These are phyloP conservation scores for Argya squamiceps DNA, from an alignment of 2,797 vertebrate species.

Conservation along the genomic window DNA sequence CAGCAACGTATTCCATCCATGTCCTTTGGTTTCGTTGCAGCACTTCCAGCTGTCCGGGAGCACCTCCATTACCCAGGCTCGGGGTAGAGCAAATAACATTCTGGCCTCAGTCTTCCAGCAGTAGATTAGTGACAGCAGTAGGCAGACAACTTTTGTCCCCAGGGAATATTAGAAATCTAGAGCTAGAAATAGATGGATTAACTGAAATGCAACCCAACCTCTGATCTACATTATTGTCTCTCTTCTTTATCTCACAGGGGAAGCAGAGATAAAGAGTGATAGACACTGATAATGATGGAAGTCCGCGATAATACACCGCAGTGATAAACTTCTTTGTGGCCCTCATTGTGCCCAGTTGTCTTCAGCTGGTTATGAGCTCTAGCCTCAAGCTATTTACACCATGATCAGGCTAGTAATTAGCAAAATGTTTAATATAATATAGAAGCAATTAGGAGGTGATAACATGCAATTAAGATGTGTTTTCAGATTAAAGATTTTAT, in stretches of 20 bases:
- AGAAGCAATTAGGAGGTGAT: conserved; percentile 99
- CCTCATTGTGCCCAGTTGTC: conserved; percentile 79
- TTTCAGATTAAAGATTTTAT: conserved; percentile 90
- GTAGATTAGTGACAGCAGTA: conserved; percentile 68
- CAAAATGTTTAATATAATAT: conserved; percentile 99
- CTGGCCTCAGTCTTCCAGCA: conserved; percentile 54
- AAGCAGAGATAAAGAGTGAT: conserved; percentile 56
- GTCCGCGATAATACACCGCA: conserved; percentile 47
- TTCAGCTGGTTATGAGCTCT: conserved; percentile 82
- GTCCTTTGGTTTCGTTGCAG: conserved; percentile 67
- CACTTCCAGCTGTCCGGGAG: conserved; percentile 77
- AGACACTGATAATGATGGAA: conserved; percentile 65
- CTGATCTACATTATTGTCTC: conserved; percentile 57
- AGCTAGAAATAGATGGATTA: conserved; percentile 65
- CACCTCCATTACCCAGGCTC: conserved; percentile 75
- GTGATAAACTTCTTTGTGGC: conserved; percentile 77
- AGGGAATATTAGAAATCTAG: conserved; percentile 55
- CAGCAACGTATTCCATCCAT: conserved; percentile 76
- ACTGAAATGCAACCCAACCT: conserved; percentile 60
- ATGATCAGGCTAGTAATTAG: conserved; percentile 98
- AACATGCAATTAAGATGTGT: conserved; percentile 99
- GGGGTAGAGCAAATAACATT: conserved; percentile 74
- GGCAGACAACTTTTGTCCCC: conserved; percentile 40
- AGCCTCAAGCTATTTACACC: conserved; percentile 96
- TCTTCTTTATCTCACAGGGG: conserved; percentile 60